These are phyloP conservation scores for Drosophila leontia DNA, from an alignment of 1,140 invertebrate species.

Conservation along the genomic window DNA sequence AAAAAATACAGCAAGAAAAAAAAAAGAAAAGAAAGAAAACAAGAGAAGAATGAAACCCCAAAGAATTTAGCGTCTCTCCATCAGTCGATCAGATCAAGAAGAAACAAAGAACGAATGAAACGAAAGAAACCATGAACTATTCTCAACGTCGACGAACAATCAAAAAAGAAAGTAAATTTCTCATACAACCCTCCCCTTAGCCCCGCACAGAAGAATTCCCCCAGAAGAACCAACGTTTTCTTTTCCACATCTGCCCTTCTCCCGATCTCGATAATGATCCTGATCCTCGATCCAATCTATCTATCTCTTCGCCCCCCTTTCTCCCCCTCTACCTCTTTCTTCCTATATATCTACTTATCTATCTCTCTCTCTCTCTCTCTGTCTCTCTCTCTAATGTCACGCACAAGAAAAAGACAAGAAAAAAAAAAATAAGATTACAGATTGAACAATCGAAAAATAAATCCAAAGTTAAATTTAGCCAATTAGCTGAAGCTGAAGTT, in stretches of 20 bases:
- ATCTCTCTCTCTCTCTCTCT: constrained; percentile 4
- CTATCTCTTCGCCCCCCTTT: background rate
- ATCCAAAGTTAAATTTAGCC: constrained; percentile 76
- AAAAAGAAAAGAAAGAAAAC: background rate
- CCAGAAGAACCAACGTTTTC: constrained; percentile 25
- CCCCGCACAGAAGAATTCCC: constrained; percentile 4
- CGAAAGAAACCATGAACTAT: constrained; percentile 16
- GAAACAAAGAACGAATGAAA: constrained; percentile 14
- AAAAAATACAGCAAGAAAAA: constrained; percentile 7
- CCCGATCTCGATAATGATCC: background rate
- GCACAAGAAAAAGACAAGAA: constrained; percentile 31
- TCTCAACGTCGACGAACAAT: constrained; percentile 56
- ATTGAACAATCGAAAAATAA: constrained; percentile 60
- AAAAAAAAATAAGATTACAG: constrained; percentile 19
- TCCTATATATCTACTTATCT: background rate
- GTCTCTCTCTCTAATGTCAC: constrained; percentile 38
- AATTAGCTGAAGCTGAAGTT: constrained; percentile 42
- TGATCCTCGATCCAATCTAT: background rate
- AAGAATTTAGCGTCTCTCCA: constrained; percentile 5
- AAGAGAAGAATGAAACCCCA: constrained; percentile 9
- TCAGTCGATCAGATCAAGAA: constrained; percentile 30
- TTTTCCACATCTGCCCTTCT: constrained; percentile 41
- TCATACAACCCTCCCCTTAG: constrained; percentile 34
- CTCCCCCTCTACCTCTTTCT: background rate
- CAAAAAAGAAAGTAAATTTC: constrained; percentile 68